Evolutionary conservation across 2,888 invertebrate species (phyloP).

Genomic region (Erebia aethiops): DNA sequence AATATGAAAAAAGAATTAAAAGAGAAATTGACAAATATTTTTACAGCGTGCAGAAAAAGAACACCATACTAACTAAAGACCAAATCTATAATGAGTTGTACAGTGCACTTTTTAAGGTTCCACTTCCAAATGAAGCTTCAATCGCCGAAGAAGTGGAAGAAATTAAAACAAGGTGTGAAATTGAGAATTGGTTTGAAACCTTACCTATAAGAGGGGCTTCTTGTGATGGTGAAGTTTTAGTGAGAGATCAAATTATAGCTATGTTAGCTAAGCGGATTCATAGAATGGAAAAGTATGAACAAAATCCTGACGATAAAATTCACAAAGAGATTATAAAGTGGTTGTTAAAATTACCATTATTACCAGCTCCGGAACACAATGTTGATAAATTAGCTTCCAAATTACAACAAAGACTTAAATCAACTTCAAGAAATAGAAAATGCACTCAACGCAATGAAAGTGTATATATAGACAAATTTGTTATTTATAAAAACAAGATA

Average conservation of each 20-base stretch:
- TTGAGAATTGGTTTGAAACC: conserved; percentile 59
- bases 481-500: not conserved
- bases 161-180: conserved; percentile 62
- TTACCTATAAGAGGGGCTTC: conserved; percentile 52
- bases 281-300: conserved; percentile 54
- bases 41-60: conserved; percentile 51
- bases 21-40: conserved; percentile 56
- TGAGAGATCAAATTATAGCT: conserved; percentile 56
- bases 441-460: conserved; percentile 34
- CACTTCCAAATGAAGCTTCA: conserved; percentile 54
- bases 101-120: conserved; percentile 56
- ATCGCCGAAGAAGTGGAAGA: conserved; percentile 58
- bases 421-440: conserved; percentile 51
- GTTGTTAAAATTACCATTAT: conserved; percentile 56
- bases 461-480: conserved; percentile 35
- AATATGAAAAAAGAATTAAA: conserved; percentile 54
- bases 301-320: conserved; percentile 50
- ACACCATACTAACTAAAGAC: conserved; percentile 51
- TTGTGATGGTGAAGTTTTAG: conserved; percentile 49
- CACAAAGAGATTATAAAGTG: conserved; percentile 58
- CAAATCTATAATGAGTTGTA: conserved; percentile 60
- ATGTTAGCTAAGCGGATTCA: conserved; percentile 57
- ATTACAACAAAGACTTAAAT: conserved; percentile 51
- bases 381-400: conserved; percentile 47
- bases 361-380: conserved; percentile 44